Percentiles rank a stretch among this genome's conserved stretches.
phyloP scores from a whole-genome alignment of 1,140 invertebrate genomes.

The Lethrus apterus region DNA sequence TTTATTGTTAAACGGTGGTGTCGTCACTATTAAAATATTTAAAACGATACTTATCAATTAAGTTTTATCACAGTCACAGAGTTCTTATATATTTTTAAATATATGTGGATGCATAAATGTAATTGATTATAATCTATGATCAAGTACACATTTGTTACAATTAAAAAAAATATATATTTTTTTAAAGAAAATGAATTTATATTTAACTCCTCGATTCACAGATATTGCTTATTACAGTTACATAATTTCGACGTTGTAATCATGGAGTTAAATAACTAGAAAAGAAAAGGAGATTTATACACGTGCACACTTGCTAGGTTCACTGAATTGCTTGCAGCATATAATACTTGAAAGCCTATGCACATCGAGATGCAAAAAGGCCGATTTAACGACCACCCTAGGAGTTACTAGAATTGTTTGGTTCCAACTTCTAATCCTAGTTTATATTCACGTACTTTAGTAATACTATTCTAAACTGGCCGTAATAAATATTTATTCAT shows the following conservation, averaged over 20 bases:
- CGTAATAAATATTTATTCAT: constrained; percentile 23
- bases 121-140: constrained; percentile 13
- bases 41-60: constrained; percentile 13
- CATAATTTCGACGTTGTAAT: too few relatives aligned
- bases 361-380: constrained; percentile 36
- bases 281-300: constrained; percentile 1
- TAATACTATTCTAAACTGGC: constrained; percentile 36
- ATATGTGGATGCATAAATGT: constrained; percentile 7
- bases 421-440: constrained; percentile 31
- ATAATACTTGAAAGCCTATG: constrained; percentile 37
- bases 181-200: neutral
- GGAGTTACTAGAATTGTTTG: constrained; percentile 32
- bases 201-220: neutral
- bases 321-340: constrained; percentile 34
- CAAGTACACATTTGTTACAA: neutral
- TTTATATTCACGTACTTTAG: constrained; percentile 13
- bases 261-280: constrained; percentile 1
- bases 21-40: neutral
- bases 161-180: neutral
- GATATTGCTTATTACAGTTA: neutral
- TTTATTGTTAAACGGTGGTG: neutral
- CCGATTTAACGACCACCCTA: constrained; percentile 25
- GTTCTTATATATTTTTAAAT: constrained; percentile 20
- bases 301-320: constrained; percentile 25
- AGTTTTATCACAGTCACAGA: constrained; percentile 24